A percentile compares a stretch with the other conserved stretches of the same genome.
phyloP scores from a whole-genome alignment of 2,113 vertebrate species.

The Macquaria australasica region DNA sequence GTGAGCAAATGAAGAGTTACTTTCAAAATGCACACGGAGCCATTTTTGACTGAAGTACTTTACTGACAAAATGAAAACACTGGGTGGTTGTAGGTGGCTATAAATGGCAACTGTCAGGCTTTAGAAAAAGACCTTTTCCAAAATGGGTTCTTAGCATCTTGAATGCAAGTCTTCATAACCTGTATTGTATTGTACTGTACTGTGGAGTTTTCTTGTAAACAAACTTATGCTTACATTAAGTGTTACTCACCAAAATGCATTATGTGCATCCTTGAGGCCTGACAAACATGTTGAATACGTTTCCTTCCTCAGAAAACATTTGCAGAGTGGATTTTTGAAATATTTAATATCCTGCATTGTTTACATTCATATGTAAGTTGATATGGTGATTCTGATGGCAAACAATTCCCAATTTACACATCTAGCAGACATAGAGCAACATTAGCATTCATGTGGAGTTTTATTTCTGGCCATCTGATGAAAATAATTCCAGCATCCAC shows the following conservation, averaged over 20 bases:
- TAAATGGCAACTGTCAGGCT: not conserved
- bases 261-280: not conserved
- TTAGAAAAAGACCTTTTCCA: not conserved
- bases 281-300: not conserved
- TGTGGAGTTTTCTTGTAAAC: conserved; percentile 1
- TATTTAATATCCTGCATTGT: conserved; percentile 1
- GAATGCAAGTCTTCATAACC: not conserved
- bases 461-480: not conserved
- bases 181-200: not conserved
- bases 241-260: not conserved
- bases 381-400: conserved; percentile 2
- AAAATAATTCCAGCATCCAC: not conserved
- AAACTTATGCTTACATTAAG: conserved; percentile 1
- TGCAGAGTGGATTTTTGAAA: not conserved
- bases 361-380: conserved; percentile 3
- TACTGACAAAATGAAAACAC: not conserved
- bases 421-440: not conserved
- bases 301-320: conserved; percentile 1
- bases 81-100: not conserved
- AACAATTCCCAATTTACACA: conserved; percentile 3
- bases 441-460: not conserved
- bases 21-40: not conserved
- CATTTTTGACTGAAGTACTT: not conserved
- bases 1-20: not conserved
- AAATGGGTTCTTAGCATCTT: not conserved